phyloP scores from a whole-genome alignment of 2,797 vertebrate species.

The Myotis planiceps region DNA sequence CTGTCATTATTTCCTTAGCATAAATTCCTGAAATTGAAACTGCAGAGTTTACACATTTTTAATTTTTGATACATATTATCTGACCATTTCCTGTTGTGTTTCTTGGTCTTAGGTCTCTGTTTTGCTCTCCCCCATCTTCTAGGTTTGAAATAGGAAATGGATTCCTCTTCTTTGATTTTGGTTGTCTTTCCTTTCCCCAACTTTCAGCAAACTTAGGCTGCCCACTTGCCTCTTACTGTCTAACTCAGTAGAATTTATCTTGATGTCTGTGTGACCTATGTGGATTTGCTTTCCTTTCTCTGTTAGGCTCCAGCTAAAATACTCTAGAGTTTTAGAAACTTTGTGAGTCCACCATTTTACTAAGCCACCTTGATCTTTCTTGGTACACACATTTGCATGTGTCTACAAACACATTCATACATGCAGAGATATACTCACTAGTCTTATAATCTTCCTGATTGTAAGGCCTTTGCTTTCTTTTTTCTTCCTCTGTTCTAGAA shows the following conservation, averaged over 20 bases:
- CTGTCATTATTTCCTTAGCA: background rate
- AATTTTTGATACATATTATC: background rate
- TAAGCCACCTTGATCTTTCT: background rate
- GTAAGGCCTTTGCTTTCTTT: background rate
- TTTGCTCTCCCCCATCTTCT: background rate
- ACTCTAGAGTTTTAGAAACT: background rate
- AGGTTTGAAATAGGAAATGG: background rate
- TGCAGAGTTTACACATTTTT: background rate
- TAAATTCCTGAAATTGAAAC: background rate
- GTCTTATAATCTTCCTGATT: background rate
- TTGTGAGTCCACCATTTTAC: background rate
- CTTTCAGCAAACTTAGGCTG: background rate
- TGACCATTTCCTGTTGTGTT: background rate
- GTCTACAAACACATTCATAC: background rate
- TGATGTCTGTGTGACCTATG: background rate
- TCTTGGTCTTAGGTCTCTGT: background rate
- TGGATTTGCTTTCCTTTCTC: conserved; percentile 39
- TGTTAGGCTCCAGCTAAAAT: background rate
- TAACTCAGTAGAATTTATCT: background rate
- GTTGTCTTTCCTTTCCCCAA: background rate
- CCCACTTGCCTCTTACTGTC: background rate
- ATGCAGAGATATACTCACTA: background rate
- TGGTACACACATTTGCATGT: background rate
- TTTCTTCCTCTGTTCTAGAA: background rate
- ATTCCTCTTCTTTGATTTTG: background rate